Base-by-base conservation (phyloP, 2,888 invertebrate species). In the Drosophila birchii region DNA sequence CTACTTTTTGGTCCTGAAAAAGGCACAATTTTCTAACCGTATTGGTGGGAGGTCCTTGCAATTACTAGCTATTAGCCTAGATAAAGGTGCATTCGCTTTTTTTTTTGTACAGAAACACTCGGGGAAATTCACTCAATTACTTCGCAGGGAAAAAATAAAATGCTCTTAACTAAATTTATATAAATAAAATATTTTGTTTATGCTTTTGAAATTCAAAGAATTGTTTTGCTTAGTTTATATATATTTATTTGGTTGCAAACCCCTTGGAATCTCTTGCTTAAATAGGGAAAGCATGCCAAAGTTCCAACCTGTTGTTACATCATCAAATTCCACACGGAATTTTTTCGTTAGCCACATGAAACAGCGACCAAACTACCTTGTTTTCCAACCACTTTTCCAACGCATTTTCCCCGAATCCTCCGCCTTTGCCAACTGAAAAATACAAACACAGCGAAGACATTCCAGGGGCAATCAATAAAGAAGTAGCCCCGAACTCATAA, bases 381-480 rank as follows among this genome's bases (percentile, higher is more conserved):
- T 20, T 26, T 45, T 45, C 14, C 8, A 45, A 3, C 39, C 23
- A 51, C 44, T 34, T 12, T 34, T 34, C 32, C 29, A 29, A 8
- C 29, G 29, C 34, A 44, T 44, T 34, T 29, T 14, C 14, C 36
- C 12, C n/a, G n/a, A 12, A 3, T 7, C 3, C 11, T n/a, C 67
- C 63, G 38, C 38, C n/a, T 6, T 4, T 5, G 23, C 26, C 32
- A 38, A 39, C 44, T 58, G 53, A 41, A 62, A 67, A 68, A 73
- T 47, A 58, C 32, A 34, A 69, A 44, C 56, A 34, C 32, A 12
- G 20, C 43, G 5, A 39, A 34, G 18, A 47, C 29, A 56, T 56
- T 23, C 34, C n/a, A n/a, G n/a, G 26, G 74, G 64, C 75, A 88
- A 82, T 81, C 82, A 88, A 88, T 85, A 86, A 66, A 32, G 53